Evolutionary conservation across 2,113 vertebrate species (phyloP), one percentile per base, ranked within the genome.

Genomic region (Syrmaticus mikado): DNA sequence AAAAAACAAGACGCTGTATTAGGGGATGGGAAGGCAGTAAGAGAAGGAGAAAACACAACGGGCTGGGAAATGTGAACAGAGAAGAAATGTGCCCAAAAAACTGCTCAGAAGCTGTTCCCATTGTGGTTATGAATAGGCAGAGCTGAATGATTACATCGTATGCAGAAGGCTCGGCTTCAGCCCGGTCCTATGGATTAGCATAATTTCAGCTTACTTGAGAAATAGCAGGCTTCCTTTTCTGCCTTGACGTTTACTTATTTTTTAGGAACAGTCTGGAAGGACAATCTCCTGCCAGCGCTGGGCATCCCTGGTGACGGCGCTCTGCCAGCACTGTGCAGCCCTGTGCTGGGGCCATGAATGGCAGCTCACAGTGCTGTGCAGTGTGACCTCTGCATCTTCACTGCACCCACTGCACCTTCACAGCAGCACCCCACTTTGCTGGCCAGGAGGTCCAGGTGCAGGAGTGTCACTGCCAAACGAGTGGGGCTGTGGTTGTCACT

Each of bases 141-240:
- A 6, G 0, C 85, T 43, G 64, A 41, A 10, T 70, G 91, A 17
- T 93, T 85, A 92, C 91, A 74, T 97, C 95, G 83, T 15, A 65
- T 71, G 82, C 72, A 92, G 66, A 83, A 95, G 68, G 68, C 91
- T 89, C 82, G 60, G 89, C 95, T 92, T 92, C 17, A 43, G 85
- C 68, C 74, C 7, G 18, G 77, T 92, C 87, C 13, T 93, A 87
- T 65, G 95, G 94, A 96, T 97, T 95, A 96, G 75, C 60, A 13
- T 83, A 91, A 91, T 87, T 94, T 64, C 82, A 74, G 87, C 94
- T 94, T 86, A 80, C 77, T 77, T 96, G 95, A 96, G 96, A 95
- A 93, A 85, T 85, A 93, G 70, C 94, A 96, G 95, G 85, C 92
- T 97, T 95, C 94, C 94, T 93, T 32, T 83, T 77, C 7, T 34